Base-by-base conservation (phyloP, 2,113 vertebrate species). In the Petroica traversi region DNA sequence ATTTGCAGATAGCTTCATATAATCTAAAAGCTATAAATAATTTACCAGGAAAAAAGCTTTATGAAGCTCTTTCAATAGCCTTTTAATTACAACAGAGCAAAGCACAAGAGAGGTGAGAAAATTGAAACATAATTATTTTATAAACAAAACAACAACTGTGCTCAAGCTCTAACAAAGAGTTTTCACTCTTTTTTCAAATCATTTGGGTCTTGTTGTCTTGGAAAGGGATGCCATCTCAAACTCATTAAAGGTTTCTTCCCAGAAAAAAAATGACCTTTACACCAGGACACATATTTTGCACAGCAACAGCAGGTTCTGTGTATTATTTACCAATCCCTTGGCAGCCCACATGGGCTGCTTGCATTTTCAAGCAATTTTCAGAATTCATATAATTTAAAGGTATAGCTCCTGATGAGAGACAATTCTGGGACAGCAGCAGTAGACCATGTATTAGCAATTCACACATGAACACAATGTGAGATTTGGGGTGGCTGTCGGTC, bases 101-200 rank as follows among this genome's bases (percentile, higher is more conserved):
- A 93, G 66, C 19, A 88, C 24, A 78, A 6, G 28, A 89, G 58
- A 91, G 34, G 55, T 73, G 36, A 87, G 45, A 82, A 89, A 91
- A 91, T 11, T 75, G 54, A 92, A 89, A 78, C 80, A 86, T 63
- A 5, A 91, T 81, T 91, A 88, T 75, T 91, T 90, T 66, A 88
- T 92, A 78, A 94, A 84, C 49, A 84, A 64, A 84, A 75, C n/a
- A 77, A 57, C 31, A 62, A 85, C 41, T 5, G 9, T 41, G 14
- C 28, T 76, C 19, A 40, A 34, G 36, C 68, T 41, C 62, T 76
- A 54, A 33, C 19, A 24, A 85, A 69, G 40, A 61, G 7, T 25
- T 85, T 62, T 48, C 14, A 66, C 6, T 83, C 2, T 0, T 43
- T 85, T 83, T 68, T 31, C 49, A 46, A 51, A 13, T 84, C 3